These are phyloP conservation scores for Netelia melanura DNA, from an alignment of 2,888 invertebrate species.

Conservation along the genomic window DNA sequence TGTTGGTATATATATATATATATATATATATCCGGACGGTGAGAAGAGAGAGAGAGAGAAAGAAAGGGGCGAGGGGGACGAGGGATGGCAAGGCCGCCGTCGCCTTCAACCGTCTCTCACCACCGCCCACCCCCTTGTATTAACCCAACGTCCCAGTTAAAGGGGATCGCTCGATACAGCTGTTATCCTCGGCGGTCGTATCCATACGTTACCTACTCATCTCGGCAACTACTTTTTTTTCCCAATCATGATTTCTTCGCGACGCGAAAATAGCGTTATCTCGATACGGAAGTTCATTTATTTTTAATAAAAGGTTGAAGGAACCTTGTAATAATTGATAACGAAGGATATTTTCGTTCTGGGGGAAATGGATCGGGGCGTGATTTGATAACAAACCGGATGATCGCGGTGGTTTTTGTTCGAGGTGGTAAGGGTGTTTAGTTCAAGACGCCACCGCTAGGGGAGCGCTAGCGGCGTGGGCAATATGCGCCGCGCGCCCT, in stretches of 20 bases:
- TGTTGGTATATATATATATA: constrained; percentile 26
- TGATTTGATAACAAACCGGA: too few species aligned
- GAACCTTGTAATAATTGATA: too few species aligned
- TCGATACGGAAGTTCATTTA: too few species aligned
- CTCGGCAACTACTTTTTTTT: not conserved
- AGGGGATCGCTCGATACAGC: constrained; percentile 71
- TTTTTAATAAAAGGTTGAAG: too few species aligned
- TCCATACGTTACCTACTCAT: not conserved
- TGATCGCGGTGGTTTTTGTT: not conserved
- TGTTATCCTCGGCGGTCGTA: too few species aligned
- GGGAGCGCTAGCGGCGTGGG: not conserved
- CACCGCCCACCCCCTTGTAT: constrained; percentile 56
- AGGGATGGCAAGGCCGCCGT: constrained; percentile 84
- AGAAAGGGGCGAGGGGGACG: constrained; percentile 81
- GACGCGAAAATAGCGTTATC: too few species aligned
- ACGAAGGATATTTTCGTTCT: too few species aligned
- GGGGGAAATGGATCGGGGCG: too few species aligned
- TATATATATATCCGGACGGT: constrained; percentile 74
- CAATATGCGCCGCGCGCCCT: not conserved
- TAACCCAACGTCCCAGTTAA: constrained; percentile 64
- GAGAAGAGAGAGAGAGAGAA: constrained; percentile 82
- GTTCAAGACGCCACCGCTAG: constrained; percentile 4
- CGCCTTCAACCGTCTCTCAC: constrained; percentile 70
- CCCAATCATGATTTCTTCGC: constrained; percentile 12
- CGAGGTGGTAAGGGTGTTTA: not conserved